Conservation (phyloP, 1,140 invertebrate species). For the Rhynchophorus ferrugineus region DNA sequence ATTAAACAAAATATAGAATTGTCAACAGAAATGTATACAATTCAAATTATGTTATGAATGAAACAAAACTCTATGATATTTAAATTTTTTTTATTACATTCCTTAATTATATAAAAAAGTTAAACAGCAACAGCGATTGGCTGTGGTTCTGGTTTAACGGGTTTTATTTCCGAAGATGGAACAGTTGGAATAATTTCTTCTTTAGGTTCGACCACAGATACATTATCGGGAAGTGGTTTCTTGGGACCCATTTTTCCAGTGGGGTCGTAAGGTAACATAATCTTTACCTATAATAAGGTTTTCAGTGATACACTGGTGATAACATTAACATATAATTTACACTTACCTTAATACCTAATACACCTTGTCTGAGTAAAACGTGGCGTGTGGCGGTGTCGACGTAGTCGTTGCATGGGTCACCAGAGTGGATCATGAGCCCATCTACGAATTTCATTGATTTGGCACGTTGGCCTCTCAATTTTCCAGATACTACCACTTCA, state of each 20-base stretch:
- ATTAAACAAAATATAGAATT: too few relatives aligned
- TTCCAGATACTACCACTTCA: constrained; percentile 98
- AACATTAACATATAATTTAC: constrained; percentile 1
- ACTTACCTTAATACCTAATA: constrained; percentile 70
- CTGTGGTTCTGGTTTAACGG: constrained; percentile 43
- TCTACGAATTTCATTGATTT: constrained; percentile 99
- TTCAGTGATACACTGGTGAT: background rate
- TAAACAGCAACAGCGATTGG: constrained; percentile 39
- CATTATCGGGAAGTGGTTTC: constrained; percentile 93
- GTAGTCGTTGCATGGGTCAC: constrained; percentile 97
- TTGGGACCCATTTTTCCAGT: constrained; percentile 96
- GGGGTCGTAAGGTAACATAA: constrained; percentile 98
- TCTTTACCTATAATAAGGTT: constrained; percentile 67
- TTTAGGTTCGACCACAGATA: constrained; percentile 91
- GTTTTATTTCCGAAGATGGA: constrained; percentile 58
- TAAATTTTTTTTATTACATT: background rate
- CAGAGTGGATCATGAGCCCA: constrained; percentile 99
- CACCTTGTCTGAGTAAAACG: constrained; percentile 92
- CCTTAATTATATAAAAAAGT: constrained; percentile 6
- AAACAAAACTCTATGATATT: too few relatives aligned
- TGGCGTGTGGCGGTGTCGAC: constrained; percentile 97
- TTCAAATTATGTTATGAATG: too few relatives aligned
- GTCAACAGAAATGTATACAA: too few relatives aligned
- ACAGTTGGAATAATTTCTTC: constrained; percentile 60
- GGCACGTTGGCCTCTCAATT: constrained; percentile 96